Evolutionary conservation across 30 jellyfish, hydroid and myxozoan genomes (phyloP).

Genomic region (Kudoa iwatai): DNA sequence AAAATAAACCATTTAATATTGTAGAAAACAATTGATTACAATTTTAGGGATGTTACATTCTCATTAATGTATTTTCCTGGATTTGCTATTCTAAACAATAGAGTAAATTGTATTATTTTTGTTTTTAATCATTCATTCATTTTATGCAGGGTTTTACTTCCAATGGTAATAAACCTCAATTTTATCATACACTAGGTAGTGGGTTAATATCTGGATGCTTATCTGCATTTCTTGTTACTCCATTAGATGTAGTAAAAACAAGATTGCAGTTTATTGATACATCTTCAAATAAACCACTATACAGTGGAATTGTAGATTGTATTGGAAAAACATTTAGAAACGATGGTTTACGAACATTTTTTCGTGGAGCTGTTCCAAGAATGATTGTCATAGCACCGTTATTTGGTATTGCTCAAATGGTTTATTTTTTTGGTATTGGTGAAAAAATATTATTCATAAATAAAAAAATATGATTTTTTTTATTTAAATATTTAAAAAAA

Average conservation of each 20-base stretch:
- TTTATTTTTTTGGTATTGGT: slow-evolving; percentile 47
- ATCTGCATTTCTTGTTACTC: slow-evolving; percentile 37
- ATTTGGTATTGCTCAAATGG: slow-evolving; percentile 83
- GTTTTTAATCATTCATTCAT: background rate
- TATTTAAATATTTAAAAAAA: no score
- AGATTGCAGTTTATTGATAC: slow-evolving; percentile 41
- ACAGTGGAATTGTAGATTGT: slow-evolving; percentile 37
- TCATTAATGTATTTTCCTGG: slow-evolving; percentile 41
- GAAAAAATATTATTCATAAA: no score
- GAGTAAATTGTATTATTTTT: slow-evolving; percentile 4
- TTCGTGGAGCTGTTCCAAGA: slow-evolving; percentile 58
- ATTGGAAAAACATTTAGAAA: slow-evolving; percentile 14
- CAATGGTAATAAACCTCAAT: slow-evolving; percentile 46
- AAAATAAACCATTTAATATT: background rate
- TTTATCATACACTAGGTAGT: slow-evolving; percentile 20
- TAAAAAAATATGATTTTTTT: no score
- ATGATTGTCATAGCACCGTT: slow-evolving; percentile 64
- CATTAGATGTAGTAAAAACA: slow-evolving; percentile 59
- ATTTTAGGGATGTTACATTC: slow-evolving; percentile 40
- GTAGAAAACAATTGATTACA: background rate
- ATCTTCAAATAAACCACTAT: slow-evolving; percentile 28
- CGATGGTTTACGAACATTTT: slow-evolving; percentile 55
- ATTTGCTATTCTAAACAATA: slow-evolving; percentile 23
- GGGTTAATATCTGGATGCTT: slow-evolving; percentile 31
- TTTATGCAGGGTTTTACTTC: slow-evolving; percentile 15